Evolutionary conservation across 2,113 vertebrate genomes (phyloP).

Genomic region (Eulemur macaco): DNA sequence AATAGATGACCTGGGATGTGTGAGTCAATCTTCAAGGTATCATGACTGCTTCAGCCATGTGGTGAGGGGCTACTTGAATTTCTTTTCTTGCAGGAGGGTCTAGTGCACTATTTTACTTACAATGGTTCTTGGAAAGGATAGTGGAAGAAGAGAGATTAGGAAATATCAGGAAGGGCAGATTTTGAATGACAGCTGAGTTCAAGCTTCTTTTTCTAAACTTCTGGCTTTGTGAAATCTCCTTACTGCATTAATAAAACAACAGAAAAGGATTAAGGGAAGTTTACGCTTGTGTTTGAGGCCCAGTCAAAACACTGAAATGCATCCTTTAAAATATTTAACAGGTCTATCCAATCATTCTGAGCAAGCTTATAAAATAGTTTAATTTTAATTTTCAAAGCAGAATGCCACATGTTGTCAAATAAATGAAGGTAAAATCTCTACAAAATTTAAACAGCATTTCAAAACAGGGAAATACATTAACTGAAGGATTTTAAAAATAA

Average conservation of each 20-base stretch:
- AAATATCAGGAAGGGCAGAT: not conserved
- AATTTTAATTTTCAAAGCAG: slow-evolving; percentile 27
- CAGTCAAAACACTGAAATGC: not conserved
- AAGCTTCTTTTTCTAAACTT: slow-evolving; percentile 14
- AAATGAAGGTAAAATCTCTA: not conserved
- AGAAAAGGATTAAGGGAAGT: not conserved
- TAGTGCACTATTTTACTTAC: not conserved
- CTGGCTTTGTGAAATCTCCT: not conserved
- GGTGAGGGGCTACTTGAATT: not conserved
- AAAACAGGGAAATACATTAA: not conserved
- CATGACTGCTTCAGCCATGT: not conserved
- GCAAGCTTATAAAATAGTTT: not conserved
- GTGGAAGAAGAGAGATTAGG: not conserved
- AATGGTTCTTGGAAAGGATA: slow-evolving; percentile 8
- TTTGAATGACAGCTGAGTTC: not conserved
- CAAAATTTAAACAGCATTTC: not conserved
- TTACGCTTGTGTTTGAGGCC: not conserved
- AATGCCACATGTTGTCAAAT: not conserved
- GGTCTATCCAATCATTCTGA: not conserved
- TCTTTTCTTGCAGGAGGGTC: not conserved
- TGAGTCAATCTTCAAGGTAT: not conserved
- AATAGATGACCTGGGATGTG: not conserved
- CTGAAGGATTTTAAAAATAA: not conserved
- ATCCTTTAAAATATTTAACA: not conserved
- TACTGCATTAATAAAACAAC: slow-evolving; percentile 16